phyloP scores from a whole-genome alignment of 2,113 vertebrate genomes.

The Cranoglanis bouderius region DNA sequence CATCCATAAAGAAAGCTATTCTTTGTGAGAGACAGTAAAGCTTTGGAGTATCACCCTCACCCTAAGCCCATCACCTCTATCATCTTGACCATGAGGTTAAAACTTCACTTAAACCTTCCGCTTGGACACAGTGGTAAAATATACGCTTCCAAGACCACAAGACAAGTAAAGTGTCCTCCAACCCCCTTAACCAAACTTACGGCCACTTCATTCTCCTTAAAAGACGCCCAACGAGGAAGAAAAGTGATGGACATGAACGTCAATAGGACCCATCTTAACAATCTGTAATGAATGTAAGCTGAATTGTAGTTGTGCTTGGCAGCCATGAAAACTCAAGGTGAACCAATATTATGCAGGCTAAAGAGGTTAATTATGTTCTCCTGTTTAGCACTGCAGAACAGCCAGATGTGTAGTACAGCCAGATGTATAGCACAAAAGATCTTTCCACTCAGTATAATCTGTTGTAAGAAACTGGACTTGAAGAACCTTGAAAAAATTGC shows the following conservation, averaged over 20 bases:
- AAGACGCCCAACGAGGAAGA: slow-evolving; percentile 14
- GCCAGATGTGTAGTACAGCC: slow-evolving; percentile 11
- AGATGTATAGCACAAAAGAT: slow-evolving; percentile 18
- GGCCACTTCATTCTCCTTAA: slow-evolving; percentile 28
- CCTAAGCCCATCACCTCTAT: slow-evolving; percentile 32
- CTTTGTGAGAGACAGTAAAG: slow-evolving; percentile 28
- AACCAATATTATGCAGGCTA: slow-evolving; percentile 19
- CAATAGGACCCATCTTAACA: not conserved
- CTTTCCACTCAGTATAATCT: slow-evolving; percentile 11
- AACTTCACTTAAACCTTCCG: slow-evolving; percentile 44
- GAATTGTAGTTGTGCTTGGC: slow-evolving; percentile 1
- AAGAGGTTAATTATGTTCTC: slow-evolving; percentile 4
- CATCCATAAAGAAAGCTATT: slow-evolving; percentile 13
- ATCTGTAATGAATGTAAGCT: not conserved
- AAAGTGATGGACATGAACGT: not conserved
- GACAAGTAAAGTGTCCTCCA: slow-evolving; percentile 60
- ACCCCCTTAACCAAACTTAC: slow-evolving; percentile 29
- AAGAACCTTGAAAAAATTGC: slow-evolving; percentile 9
- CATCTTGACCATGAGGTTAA: slow-evolving; percentile 33
- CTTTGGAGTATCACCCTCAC: not conserved
- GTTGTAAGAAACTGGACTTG: not conserved
- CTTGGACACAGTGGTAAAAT: slow-evolving; percentile 69
- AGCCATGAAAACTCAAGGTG: not conserved
- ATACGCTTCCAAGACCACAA: slow-evolving; percentile 67
- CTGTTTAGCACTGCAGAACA: slow-evolving; percentile 4